Base-by-base conservation (phyloP, 2,113 vertebrate species). In the Lipophrys pholis region DNA sequence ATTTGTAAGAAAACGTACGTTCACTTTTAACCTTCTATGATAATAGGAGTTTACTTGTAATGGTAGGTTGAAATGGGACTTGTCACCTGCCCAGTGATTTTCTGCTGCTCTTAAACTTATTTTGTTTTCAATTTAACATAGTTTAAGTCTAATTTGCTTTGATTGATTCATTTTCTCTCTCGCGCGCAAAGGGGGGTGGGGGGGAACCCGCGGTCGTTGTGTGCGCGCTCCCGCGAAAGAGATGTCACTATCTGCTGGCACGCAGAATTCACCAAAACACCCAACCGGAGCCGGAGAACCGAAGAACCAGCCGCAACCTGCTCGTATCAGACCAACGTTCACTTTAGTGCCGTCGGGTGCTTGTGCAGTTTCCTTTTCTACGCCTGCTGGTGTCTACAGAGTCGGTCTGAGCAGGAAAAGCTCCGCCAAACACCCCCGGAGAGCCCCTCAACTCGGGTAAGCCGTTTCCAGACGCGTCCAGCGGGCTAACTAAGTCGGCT, bases 371-470 rank as follows among this genome's bases (percentile, higher is more conserved):
- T 3, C n/a, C 57, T 8, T 59, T 21, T 2, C 0, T 0, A 1
- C 1, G 1, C 35, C 35, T 51, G 43, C 12, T 39, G 16, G 17
- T 21, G 41, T 42, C 43, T 6, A 52, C 67, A 36, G 50, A 42
- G 41, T 35, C 64, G 43, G n/a, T 30, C n/a, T 6, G 65, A 60
- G 45, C 1, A 1, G 6, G 30, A 8, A 52, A 40, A 39, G 8
- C 11, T 30, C 60, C 14, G 1, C 14, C 12, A 6, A 30, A 55
- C 4, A 11, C 21, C 16, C 5, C 30, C 2, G 57, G 38, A 80
- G 58, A 40, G 35, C 69, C 36, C 53, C 53, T 41, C 14, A 53
- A 62, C 68, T 69, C 51, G 73, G 91, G 91, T 92, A 81, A 91
- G 87, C 48, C 48, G 16, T 80, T 89, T 82, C 38, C 64, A 15